These are phyloP conservation scores for Sparus aurata DNA, from an alignment of 2,797 vertebrate genomes.

Conservation along the genomic window DNA sequence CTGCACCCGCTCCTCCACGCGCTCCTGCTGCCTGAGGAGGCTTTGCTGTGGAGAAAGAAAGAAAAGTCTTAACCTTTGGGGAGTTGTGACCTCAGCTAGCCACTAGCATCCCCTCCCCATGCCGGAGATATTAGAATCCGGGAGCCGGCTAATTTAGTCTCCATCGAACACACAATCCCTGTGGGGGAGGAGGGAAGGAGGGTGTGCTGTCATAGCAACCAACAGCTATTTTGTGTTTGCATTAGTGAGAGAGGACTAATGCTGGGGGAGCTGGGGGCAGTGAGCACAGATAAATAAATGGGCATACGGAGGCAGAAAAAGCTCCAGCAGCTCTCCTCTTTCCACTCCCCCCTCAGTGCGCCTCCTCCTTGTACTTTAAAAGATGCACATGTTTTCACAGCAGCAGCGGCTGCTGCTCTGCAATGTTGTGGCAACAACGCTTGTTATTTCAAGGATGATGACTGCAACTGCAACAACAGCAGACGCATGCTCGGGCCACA, in stretches of 20 bases:
- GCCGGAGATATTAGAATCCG: conserved; percentile 64
- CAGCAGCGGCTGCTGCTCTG: conserved; percentile 14
- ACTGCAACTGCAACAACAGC: conserved; percentile 55
- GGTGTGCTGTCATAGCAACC: conserved; percentile 85
- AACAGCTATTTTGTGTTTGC: conserved; percentile 84
- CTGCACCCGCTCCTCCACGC: conserved; percentile 96
- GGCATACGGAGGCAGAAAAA: conserved; percentile 61
- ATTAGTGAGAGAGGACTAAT: conserved; percentile 77
- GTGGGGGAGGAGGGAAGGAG: conserved; percentile 67
- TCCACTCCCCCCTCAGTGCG: conserved; percentile 20
- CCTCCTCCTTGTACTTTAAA: conserved; percentile 44
- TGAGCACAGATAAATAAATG: conserved; percentile 72
- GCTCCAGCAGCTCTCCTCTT: conserved; percentile 48
- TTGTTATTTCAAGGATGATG: conserved; percentile 63
- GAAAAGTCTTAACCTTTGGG: conserved; percentile 10
- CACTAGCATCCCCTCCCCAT: conserved; percentile 55
- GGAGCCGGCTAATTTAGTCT: conserved; percentile 75
- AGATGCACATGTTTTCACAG: conserved; percentile 47
- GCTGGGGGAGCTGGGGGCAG: conserved; percentile 63
- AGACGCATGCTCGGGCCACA: conserved; percentile 15
- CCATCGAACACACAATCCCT: conserved; percentile 77
- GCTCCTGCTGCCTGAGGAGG: conserved; percentile 98
- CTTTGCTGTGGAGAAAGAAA: conserved; percentile 88
- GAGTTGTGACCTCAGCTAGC: conserved; percentile 54
- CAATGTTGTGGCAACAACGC: conserved; percentile 63